phyloP scores from a whole-genome alignment of 2,113 vertebrate species.

The Mesoclemmys tuberculata region DNA sequence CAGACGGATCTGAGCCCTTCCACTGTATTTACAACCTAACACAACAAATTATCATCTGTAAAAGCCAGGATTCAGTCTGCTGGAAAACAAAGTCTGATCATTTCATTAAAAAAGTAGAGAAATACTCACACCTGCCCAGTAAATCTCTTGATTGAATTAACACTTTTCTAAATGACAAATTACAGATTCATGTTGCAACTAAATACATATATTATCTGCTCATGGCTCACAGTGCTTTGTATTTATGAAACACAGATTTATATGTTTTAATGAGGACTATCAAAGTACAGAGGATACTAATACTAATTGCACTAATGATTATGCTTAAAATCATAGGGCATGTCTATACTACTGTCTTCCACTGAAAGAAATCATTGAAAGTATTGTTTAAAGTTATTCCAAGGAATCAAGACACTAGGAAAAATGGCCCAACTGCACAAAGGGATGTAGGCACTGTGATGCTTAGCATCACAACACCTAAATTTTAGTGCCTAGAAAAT shows the following conservation, averaged over 20 bases:
- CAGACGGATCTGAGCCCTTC: background rate
- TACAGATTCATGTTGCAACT: constrained; percentile 54
- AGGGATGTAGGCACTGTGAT: too few species aligned
- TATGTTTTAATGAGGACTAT: constrained; percentile 53
- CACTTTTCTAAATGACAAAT: constrained; percentile 49
- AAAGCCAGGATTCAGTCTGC: background rate
- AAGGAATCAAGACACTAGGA: background rate
- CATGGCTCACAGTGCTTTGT: constrained; percentile 43
- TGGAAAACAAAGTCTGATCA: constrained; percentile 2
- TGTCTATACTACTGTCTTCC: background rate
- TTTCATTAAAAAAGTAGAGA: constrained; percentile 3
- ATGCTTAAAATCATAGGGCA: background rate
- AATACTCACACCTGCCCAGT: constrained; percentile 5
- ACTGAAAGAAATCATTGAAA: background rate
- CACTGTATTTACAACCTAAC: background rate
- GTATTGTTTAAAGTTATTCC: background rate
- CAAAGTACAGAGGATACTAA: constrained; percentile 33
- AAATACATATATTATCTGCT: constrained; percentile 48
- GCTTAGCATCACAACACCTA: background rate
- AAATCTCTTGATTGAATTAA: constrained; percentile 39
- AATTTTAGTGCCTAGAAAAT: too few species aligned
- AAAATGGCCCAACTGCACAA: background rate
- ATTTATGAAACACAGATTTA: constrained; percentile 54
- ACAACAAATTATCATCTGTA: background rate
- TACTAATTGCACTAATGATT: constrained; percentile 21